phyloP scores from a whole-genome alignment of 1,140 invertebrate genomes.

The Cyclina sinensis region DNA sequence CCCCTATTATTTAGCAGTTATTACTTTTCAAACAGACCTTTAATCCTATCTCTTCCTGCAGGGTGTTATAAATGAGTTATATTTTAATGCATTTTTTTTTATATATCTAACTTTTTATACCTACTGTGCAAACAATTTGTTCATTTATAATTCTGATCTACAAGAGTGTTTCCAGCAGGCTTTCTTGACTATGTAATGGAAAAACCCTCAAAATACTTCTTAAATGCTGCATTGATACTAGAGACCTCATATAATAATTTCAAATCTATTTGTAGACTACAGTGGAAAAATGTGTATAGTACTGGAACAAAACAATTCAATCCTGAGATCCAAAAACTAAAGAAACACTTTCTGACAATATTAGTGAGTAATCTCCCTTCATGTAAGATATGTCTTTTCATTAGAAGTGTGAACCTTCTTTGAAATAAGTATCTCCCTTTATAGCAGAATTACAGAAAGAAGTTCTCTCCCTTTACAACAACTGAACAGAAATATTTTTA shows the following conservation, averaged over 20 bases:
- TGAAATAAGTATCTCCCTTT: no score
- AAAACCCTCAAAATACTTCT: not conserved
- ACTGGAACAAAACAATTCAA: no score
- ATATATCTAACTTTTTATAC: constrained; percentile 2
- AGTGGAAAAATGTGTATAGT: not conserved
- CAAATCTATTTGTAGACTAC: not conserved
- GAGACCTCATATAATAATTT: no score
- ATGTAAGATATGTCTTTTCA: no score
- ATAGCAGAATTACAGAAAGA: no score
- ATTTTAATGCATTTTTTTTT: not conserved
- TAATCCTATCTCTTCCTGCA: not conserved
- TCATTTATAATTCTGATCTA: not conserved
- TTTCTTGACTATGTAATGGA: not conserved
- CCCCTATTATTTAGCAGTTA: not conserved
- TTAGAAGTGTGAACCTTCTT: no score
- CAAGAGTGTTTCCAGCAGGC: not conserved
- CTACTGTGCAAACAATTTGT: not conserved
- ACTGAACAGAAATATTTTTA: no score
- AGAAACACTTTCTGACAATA: no score
- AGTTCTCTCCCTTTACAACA: no score
- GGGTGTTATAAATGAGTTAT: not conserved
- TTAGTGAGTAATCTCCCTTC: no score
- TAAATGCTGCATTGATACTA: no score
- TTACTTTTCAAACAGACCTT: not conserved
- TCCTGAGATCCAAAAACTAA: no score